Conservation (phyloP, 2,113 vertebrate genomes). For the Motacilla alba region DNA sequence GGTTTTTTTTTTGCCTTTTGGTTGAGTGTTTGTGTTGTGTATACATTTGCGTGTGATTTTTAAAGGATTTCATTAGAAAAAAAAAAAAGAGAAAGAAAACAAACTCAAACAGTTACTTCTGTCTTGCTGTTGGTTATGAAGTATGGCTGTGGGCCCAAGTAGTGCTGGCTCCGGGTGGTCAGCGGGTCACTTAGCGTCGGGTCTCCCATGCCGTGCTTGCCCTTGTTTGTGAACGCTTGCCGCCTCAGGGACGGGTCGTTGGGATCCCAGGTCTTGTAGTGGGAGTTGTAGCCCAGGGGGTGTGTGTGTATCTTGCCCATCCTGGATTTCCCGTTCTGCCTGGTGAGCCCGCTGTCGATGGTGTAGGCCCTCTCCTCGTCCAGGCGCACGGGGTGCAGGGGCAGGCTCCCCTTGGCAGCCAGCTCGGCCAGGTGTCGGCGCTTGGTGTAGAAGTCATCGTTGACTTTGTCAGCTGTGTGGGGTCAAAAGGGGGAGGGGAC, state of each 20-base stretch:
- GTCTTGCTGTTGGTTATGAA: conserved; percentile 99
- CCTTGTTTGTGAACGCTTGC: conserved; percentile 86
- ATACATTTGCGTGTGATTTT: conserved; percentile 34
- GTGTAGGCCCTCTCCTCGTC: conserved; percentile 88
- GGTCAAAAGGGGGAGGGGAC: background rate
- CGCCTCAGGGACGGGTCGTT: conserved; percentile 87
- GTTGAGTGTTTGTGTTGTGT: conserved; percentile 35
- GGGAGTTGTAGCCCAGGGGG: conserved; percentile 87
- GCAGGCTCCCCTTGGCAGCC: conserved; percentile 87
- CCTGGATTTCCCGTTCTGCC: conserved; percentile 86
- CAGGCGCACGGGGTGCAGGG: conserved; percentile 85
- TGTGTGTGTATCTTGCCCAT: conserved; percentile 80
- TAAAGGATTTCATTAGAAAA: conserved; percentile 28
- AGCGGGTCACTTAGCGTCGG: conserved; percentile 83
- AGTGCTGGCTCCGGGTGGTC: conserved; percentile 87
- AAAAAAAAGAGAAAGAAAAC: background rate
- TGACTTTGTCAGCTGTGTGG: conserved; percentile 88
- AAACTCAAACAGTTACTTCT: conserved; percentile 95
- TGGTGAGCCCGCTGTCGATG: conserved; percentile 82
- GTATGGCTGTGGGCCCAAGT: conserved; percentile 92
- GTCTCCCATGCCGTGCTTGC: conserved; percentile 83
- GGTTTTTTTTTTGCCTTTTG: conserved; percentile 66
- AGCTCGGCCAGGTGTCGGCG: conserved; percentile 89
- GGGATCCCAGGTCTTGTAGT: conserved; percentile 93
- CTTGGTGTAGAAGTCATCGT: conserved; percentile 91